These are phyloP conservation scores for Acanthacorydalis orientalis DNA, from an alignment of 2,888 invertebrate species.

Conservation along the genomic window DNA sequence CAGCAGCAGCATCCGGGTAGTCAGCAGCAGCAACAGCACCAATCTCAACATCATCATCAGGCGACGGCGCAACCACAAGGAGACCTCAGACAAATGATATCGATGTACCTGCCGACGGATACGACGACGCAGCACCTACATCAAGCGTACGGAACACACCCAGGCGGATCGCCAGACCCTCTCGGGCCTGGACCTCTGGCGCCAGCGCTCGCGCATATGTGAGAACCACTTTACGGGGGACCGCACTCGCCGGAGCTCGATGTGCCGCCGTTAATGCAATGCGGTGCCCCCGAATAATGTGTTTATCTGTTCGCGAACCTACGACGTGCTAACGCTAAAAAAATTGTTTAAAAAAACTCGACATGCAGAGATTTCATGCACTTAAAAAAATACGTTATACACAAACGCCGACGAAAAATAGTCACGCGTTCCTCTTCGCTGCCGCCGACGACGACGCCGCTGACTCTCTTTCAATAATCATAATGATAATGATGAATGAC, in stretches of 20 bases:
- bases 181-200: constrained; percentile 42
- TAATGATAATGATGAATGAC: too few species aligned
- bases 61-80: constrained; percentile 32
- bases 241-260: constrained; percentile 20
- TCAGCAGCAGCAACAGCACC: constrained; percentile 30
- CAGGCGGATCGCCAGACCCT: constrained; percentile 41
- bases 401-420: background rate
- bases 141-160: constrained; percentile 43
- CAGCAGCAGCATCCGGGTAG: constrained; percentile 40
- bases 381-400: background rate
- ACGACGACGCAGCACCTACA: constrained; percentile 47
- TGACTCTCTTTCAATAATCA: too few species aligned
- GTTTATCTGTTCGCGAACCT: background rate
- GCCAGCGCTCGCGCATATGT: constrained; percentile 47
- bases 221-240: constrained; percentile 30
- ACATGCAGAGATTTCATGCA: background rate
- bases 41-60: constrained; percentile 46
- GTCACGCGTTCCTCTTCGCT: too few species aligned
- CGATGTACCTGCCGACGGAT: constrained; percentile 56
- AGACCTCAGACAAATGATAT: constrained; percentile 55
- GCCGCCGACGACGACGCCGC: too few species aligned
- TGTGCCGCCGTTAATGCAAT: constrained; percentile 20
- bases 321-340: background rate
- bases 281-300: constrained; percentile 4
- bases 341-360: background rate